A percentile compares a stretch with the other conserved stretches of the same genome.
phyloP scores from a whole-genome alignment of 2,888 invertebrate genomes.

The Drosophila hawaiiensis region DNA sequence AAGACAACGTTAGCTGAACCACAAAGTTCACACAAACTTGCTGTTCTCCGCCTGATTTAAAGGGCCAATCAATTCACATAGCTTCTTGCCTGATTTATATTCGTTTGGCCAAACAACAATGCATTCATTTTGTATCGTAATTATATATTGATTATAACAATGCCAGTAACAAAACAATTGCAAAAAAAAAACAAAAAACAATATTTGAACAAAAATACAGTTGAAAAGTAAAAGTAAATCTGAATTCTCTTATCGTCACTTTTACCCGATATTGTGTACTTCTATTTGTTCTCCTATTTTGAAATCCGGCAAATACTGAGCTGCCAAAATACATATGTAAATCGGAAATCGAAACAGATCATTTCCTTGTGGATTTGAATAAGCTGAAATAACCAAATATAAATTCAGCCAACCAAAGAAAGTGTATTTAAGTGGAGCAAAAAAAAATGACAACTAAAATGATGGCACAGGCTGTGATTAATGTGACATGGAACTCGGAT shows the following conservation, averaged over 20 bases:
- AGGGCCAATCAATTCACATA: constrained; percentile 5
- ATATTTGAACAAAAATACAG: not conserved
- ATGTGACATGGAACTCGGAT: constrained; percentile 18
- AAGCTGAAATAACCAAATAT: not conserved
- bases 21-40: constrained; percentile 3
- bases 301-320: not conserved
- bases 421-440: constrained; percentile 29
- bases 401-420: not conserved
- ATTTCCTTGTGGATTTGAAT: too few relatives aligned
- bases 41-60: not conserved
- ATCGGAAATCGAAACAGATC: not conserved
- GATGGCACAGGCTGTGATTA: constrained; percentile 38
- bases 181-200: not conserved
- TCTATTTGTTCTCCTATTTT: not conserved
- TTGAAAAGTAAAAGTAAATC: not conserved
- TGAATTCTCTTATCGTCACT: not conserved
- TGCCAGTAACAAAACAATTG: constrained; percentile 17
- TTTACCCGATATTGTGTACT: not conserved
- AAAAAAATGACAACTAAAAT: not conserved
- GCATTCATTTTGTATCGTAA: constrained; percentile 30
- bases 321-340: not conserved
- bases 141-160: constrained; percentile 43
- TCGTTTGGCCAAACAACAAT: constrained; percentile 34
- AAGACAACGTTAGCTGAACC: not conserved
- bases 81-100: constrained; percentile 46